Base-by-base conservation (phyloP, 2,888 invertebrate genomes). In the Drosophila falleni region DNA sequence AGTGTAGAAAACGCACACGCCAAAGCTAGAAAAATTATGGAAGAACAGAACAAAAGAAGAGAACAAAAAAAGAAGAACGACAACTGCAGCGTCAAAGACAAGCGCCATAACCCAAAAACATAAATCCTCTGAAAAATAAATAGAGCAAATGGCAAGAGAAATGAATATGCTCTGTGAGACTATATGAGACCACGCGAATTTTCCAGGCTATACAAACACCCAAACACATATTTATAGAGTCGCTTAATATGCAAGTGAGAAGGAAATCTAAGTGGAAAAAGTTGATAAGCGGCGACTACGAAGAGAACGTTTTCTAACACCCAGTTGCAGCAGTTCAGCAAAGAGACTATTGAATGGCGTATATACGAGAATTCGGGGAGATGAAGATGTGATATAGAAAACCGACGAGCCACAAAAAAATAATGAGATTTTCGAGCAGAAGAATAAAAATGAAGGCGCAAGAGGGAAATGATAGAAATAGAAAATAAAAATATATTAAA, bases 71-170 rank as follows among this genome's bases (percentile, higher is more conserved):
- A 10, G 15, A 4, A 35, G 23, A 55, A 35, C 42, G 19, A 31
- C 47, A 47, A 65, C 49, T 46, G 44, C 62, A 70, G 66, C 81
- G 64, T 87, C 87, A 84, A 78, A 87, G 89, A 87, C 71, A 71
- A 74, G 68, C 74, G 72, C 78, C 78, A 88, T 88, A 89, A 89
- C 78, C 86, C 84, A 82, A 89, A 89, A 86, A 86, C 88, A 86
- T 89, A 89, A 89, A 86, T 89, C 89, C 87, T 74, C 73, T 76
- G 76, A 63, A 74, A 84, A 81, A 76, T 74, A 82, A 87, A 87
- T 75, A 71, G 80, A 80, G 54, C 65, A 77, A 78, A 69, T 74
- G 49, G 71, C 37, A 67, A 71, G 59, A 63, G 54, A 87, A 87
- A 78, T 70, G 84, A 81, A 89, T 84, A 75, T 75, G 76, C 69